Conservation (phyloP, 2,888 invertebrate genomes). For the Synergus gifuensis region DNA sequence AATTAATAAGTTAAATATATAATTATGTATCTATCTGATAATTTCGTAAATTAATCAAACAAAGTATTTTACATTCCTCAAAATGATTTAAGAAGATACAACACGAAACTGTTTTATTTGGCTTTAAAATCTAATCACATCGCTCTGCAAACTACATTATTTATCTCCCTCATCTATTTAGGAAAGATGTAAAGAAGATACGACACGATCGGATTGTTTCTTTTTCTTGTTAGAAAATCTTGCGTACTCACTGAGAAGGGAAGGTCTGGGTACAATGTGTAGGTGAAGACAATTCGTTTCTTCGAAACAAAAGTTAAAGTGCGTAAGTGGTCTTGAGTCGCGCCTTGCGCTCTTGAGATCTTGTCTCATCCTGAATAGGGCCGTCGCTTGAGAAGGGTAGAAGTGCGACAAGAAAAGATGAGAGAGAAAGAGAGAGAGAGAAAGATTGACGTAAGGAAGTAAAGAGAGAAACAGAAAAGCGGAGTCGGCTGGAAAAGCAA, state of each 20-base stretch:
- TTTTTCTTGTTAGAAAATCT: not conserved
- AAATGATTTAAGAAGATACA: not conserved
- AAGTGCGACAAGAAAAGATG: slow-evolving; percentile 46
- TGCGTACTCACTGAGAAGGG: not conserved
- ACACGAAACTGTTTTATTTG: not conserved
- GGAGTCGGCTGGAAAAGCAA: slow-evolving; percentile 73
- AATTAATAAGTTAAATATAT: too few species aligned
- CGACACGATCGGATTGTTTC: slow-evolving; percentile 9
- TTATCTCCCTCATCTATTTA: not conserved
- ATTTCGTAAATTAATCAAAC: too few species aligned
- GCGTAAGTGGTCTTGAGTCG: slow-evolving; percentile 57
- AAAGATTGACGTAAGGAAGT: slow-evolving; percentile 45
- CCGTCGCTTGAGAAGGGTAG: slow-evolving; percentile 45
- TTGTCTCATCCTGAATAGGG: slow-evolving; percentile 55
- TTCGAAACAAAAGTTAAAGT: slow-evolving; percentile 51
- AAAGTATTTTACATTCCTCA: not conserved
- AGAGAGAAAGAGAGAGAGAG: slow-evolving; percentile 16
- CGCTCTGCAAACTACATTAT: not conserved
- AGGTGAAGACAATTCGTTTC: slow-evolving; percentile 32
- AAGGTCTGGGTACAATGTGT: not conserved
- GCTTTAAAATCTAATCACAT: not conserved
- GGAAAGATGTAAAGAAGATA: not conserved
- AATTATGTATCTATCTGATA: not conserved
- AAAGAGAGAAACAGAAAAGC: slow-evolving; percentile 57
- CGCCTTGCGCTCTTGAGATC: slow-evolving; percentile 56